Evolutionary conservation across 2,113 vertebrate genomes (phyloP).

Genomic region (Python bivittatus): DNA sequence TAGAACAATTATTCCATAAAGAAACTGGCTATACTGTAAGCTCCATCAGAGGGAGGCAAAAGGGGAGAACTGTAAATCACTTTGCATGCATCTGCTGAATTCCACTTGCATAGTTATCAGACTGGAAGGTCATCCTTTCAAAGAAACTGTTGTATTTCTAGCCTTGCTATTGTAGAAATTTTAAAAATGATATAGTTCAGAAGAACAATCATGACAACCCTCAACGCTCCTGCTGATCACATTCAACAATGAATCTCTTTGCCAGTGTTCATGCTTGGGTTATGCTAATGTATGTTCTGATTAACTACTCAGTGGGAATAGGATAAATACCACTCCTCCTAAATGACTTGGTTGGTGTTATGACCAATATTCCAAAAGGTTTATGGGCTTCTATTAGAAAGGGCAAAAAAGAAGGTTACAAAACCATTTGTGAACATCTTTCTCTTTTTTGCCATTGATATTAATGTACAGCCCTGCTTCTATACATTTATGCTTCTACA

Average conservation of each 20-base stretch:
- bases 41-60: not conserved
- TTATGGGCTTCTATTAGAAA: not conserved
- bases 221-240: not conserved
- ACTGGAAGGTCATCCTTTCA: not conserved
- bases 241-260: not conserved
- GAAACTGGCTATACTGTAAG: not conserved
- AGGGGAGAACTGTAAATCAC: not conserved
- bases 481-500: not conserved
- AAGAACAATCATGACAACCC: not conserved
- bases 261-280: not conserved
- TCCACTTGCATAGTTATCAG: not conserved
- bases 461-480: not conserved
- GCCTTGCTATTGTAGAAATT: not conserved
- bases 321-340: not conserved
- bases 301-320: no score
- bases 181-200: not conserved
- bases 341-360: not conserved
- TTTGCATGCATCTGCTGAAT: not conserved
- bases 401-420: no score
- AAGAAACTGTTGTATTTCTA: not conserved
- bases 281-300: not conserved
- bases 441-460: no score
- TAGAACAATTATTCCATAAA: not conserved
- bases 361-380: not conserved
- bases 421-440: not conserved